A percentile compares a stretch with the other conserved stretches of the same genome.
Evolutionary conservation across 2,113 vertebrate genomes (phyloP).

Genomic region (Bostrychus sinensis): DNA sequence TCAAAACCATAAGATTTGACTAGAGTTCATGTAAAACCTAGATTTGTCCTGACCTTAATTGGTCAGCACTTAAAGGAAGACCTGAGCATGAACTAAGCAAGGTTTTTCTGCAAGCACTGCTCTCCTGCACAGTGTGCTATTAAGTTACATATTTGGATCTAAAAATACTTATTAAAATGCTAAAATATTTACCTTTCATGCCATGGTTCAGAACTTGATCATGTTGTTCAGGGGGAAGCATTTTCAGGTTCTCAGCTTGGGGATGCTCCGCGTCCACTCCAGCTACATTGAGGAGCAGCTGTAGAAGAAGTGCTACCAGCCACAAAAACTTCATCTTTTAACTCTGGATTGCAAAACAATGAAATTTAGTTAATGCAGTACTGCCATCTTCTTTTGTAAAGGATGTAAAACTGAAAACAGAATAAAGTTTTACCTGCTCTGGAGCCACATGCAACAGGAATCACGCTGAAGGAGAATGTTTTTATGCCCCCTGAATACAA

Average conservation of each 20-base stretch:
- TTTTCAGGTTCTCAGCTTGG: constrained; percentile 76
- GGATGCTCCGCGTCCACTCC: constrained; percentile 58
- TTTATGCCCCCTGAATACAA: background rate
- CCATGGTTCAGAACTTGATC: constrained; percentile 75
- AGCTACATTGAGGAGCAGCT: constrained; percentile 55
- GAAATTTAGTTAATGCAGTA: background rate
- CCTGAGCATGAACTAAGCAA: no score
- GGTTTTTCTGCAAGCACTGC: no score
- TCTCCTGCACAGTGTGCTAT: no score
- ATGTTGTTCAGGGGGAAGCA: constrained; percentile 74
- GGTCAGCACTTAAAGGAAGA: no score
- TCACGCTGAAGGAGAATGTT: constrained; percentile 3
- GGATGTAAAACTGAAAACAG: background rate
- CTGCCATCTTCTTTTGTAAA: background rate
- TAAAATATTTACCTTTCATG: constrained; percentile 75
- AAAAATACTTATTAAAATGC: background rate
- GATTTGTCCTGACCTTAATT: no score
- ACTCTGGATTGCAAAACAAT: constrained; percentile 16
- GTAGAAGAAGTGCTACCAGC: constrained; percentile 34
- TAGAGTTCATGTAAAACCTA: no score
- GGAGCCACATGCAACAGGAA: constrained; percentile 1
- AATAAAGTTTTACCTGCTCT: constrained; percentile 30
- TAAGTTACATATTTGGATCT: no score
- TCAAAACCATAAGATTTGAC: no score
- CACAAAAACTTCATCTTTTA: constrained; percentile 58